phyloP scores from a whole-genome alignment of 2,797 vertebrate species.

The Phalanger gymnotis region DNA sequence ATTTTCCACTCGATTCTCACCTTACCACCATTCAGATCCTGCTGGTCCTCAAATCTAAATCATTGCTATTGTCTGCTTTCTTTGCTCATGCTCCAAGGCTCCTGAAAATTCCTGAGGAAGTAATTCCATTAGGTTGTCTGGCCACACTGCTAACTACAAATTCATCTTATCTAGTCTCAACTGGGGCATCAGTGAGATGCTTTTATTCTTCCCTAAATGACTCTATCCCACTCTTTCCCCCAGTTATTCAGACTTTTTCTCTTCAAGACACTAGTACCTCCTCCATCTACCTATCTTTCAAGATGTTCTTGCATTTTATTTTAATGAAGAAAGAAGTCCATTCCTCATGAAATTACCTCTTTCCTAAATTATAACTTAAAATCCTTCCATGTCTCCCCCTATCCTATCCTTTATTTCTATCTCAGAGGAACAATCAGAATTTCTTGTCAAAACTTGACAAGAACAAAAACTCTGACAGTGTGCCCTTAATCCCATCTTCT shows the following conservation, averaged over 20 bases:
- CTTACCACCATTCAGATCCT: background rate
- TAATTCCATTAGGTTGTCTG: background rate
- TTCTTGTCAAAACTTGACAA: background rate
- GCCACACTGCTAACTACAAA: background rate
- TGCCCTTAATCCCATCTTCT: background rate
- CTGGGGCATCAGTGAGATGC: background rate
- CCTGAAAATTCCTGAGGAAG: background rate
- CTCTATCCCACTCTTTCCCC: background rate
- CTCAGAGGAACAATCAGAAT: background rate
- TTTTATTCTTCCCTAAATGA: background rate
- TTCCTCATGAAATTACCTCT: background rate
- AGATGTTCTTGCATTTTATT: background rate
- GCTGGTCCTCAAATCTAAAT: too few relatives aligned
- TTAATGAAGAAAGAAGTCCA: background rate
- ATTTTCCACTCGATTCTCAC: background rate
- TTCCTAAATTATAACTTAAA: background rate
- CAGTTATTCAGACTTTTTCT: background rate
- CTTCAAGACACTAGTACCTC: background rate
- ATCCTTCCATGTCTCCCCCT: background rate
- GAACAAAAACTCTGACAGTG: too few relatives aligned
- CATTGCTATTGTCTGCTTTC: background rate
- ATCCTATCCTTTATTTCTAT: background rate
- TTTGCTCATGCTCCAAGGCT: background rate
- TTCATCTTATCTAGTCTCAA: background rate
- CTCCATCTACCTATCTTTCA: background rate